phyloP scores from a whole-genome alignment of 2,797 vertebrate genomes.

The Phoebastria nigripes region DNA sequence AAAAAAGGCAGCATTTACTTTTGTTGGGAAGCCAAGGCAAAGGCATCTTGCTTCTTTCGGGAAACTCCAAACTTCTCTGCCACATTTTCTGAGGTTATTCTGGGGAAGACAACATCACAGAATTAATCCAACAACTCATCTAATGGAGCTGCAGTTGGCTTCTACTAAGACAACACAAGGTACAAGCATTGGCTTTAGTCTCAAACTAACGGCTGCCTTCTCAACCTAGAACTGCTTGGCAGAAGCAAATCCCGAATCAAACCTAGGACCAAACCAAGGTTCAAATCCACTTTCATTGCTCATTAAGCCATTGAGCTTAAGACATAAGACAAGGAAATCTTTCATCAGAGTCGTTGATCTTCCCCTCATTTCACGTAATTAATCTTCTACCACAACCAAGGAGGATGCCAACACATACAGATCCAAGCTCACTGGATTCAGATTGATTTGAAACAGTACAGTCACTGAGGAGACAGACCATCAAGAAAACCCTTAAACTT shows the following conservation, averaged over 20 bases:
- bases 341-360: background rate
- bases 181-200: background rate
- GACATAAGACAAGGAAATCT: background rate
- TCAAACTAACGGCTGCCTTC: background rate
- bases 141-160: background rate
- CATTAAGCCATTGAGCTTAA: background rate
- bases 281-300: background rate
- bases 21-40: conserved; percentile 86
- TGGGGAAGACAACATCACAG: conserved; percentile 37
- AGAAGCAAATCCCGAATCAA: background rate
- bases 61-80: conserved; percentile 86
- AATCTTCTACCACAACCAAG: background rate
- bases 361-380: background rate
- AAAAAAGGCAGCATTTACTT: conserved; percentile 73
- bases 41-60: conserved; percentile 87
- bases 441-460: accelerated
- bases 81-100: conserved; percentile 88
- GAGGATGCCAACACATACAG: background rate
- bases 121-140: background rate
- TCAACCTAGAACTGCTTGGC: background rate
- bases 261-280: background rate
- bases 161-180: background rate
- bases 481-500: background rate
- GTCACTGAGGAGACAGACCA: background rate
- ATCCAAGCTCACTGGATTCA: background rate